Percentiles rank a stretch among this genome's conserved stretches.
These are phyloP conservation scores for Nymphalis c-album DNA, from an alignment of 2,888 invertebrate genomes.

Conservation along the genomic window DNA sequence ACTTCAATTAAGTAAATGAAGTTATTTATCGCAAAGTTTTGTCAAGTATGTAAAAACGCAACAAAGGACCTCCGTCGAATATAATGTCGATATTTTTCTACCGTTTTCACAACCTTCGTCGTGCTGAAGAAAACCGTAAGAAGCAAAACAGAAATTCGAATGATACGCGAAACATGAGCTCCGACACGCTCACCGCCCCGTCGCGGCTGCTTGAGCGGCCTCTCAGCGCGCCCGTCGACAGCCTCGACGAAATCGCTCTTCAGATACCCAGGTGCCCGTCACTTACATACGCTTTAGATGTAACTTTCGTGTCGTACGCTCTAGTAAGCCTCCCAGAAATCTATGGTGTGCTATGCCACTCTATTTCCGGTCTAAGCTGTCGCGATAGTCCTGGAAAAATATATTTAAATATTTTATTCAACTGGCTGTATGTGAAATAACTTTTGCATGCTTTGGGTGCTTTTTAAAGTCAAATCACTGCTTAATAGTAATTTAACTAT, in stretches of 20 bases:
- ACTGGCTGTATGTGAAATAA: neutral
- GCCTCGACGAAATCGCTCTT: slow-evolving; percentile 94
- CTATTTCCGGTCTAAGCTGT: neutral
- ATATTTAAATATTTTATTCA: neutral
- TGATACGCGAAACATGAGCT: slow-evolving; percentile 58
- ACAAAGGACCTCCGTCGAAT: slow-evolving; percentile 38
- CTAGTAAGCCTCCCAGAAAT: neutral
- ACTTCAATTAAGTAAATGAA: slow-evolving; percentile 17
- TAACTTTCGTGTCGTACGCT: slow-evolving; percentile 26
- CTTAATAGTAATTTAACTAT: neutral
- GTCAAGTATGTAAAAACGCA: neutral
- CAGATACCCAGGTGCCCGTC: slow-evolving; percentile 92
- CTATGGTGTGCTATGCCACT: slow-evolving; percentile 14
- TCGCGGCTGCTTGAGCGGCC: slow-evolving; percentile 92
- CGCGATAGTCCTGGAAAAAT: slow-evolving; percentile 3
- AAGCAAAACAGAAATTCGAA: slow-evolving; percentile 53
- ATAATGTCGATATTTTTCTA: slow-evolving; percentile 98
- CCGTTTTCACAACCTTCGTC: slow-evolving; percentile 94
- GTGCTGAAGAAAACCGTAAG: slow-evolving; percentile 86
- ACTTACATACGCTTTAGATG: slow-evolving; percentile 47
- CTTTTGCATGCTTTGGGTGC: neutral
- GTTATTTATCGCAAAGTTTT: neutral
- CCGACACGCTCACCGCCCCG: slow-evolving; percentile 86
- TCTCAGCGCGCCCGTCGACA: slow-evolving; percentile 92
- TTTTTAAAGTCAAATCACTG: neutral